Evolutionary conservation across 2,797 vertebrate species (phyloP).

Genomic region (Philypnodon macrostomus): DNA sequence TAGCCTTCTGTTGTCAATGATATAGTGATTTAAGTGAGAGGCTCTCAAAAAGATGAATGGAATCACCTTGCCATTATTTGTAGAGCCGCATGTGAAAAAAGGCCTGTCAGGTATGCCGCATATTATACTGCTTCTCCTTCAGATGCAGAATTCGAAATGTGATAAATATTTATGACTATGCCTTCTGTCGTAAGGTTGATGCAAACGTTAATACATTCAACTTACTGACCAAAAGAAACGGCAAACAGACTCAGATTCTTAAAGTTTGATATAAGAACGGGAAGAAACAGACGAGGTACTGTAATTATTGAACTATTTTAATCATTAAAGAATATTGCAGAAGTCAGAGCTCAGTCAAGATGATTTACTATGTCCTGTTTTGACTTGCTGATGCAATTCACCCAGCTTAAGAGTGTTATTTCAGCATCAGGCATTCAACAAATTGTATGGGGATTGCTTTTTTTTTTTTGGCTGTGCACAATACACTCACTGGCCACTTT

Average conservation of each 20-base stretch:
- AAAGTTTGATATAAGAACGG: neutral
- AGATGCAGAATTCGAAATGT: constrained; percentile 8
- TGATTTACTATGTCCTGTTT: neutral
- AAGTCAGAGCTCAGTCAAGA: constrained; percentile 1
- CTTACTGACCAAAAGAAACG: constrained; percentile 5
- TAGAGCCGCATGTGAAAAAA: constrained; percentile 10
- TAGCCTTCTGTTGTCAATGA: neutral
- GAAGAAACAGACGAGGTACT: neutral
- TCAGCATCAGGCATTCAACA: neutral
- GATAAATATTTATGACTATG: constrained; percentile 18
- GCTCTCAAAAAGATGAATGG: constrained; percentile 5
- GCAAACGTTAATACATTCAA: constrained; percentile 27
- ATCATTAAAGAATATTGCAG: neutral
- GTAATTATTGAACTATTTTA: neutral
- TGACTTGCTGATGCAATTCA: constrained; percentile 5
- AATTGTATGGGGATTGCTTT: constrained; percentile 1
- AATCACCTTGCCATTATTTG: constrained; percentile 12
- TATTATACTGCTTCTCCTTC: constrained; percentile 13
- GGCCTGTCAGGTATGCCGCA: constrained; percentile 15
- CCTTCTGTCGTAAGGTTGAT: constrained; percentile 16
- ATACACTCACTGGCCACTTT: neutral
- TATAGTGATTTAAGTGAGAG: constrained; percentile 3
- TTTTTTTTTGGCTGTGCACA: neutral
- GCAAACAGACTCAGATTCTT: constrained; percentile 4
- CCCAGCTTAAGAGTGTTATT: no score